Evolutionary conservation across 2,888 invertebrate species (phyloP).

Genomic region (Temnothorax unifasciatus): DNA sequence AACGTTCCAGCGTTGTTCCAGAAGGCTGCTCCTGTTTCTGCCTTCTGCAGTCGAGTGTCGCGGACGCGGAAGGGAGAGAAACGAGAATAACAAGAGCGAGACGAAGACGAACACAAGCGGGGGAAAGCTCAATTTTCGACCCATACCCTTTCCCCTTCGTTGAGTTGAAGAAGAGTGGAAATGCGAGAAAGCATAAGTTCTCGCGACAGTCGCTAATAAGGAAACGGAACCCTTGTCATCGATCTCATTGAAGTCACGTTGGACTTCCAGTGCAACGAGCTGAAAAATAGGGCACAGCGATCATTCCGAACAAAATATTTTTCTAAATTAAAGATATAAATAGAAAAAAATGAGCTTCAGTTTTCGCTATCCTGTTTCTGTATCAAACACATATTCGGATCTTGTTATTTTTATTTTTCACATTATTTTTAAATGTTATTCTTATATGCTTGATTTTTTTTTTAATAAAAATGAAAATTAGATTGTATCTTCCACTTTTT

Average conservation of each 20-base stretch:
- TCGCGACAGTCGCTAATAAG: conserved; percentile 76
- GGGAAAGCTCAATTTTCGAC: conserved; percentile 45
- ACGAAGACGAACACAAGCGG: conserved; percentile 26
- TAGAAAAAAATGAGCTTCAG: not conserved
- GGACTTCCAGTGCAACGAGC: conserved; percentile 60
- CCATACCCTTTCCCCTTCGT: conserved; percentile 59
- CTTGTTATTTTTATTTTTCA: not conserved
- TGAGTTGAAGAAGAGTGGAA: conserved; percentile 57
- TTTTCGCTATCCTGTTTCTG: not conserved
- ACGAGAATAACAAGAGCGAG: conserved; percentile 23
- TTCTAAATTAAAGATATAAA: not conserved
- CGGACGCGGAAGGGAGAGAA: conserved; percentile 48
- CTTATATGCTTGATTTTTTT: not conserved
- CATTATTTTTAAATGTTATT: not conserved
- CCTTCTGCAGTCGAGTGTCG: conserved; percentile 64
- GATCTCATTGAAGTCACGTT: conserved; percentile 54
- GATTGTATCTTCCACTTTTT: not conserved
- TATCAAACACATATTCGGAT: not conserved
- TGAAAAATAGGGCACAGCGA: conserved; percentile 58
- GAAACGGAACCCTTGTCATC: conserved; percentile 62
- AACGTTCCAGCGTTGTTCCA: conserved; percentile 67
- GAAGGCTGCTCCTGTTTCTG: conserved; percentile 72
- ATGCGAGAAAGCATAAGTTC: conserved; percentile 58
- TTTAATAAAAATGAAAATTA: not conserved
- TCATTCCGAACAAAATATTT: not conserved